Percentiles rank a stretch among this genome's conserved stretches.
These are phyloP conservation scores for Idaea aversata DNA, from an alignment of 2,888 invertebrate genomes.

Conservation along the genomic window DNA sequence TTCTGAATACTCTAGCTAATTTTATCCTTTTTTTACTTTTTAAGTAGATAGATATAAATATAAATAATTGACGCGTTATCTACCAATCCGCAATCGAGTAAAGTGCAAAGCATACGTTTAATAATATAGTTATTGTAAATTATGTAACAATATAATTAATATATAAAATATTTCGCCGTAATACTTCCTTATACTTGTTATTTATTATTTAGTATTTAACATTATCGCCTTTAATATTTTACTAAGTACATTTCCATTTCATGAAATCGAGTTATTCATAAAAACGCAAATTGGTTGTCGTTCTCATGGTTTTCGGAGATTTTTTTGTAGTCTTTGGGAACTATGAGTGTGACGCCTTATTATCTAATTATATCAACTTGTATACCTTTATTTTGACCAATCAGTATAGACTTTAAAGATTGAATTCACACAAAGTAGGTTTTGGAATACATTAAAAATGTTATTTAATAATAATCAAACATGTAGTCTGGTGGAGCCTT, in stretches of 20 bases:
- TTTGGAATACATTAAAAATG: too few species aligned
- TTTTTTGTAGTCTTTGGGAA: neutral
- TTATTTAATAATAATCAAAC: too few species aligned
- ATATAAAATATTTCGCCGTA: constrained; percentile 34
- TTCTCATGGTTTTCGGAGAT: neutral
- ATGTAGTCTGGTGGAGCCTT: too few species aligned
- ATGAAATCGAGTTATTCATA: constrained; percentile 18
- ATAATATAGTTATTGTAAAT: constrained; percentile 34
- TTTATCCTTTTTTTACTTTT: constrained; percentile 34
- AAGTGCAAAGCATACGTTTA: constrained; percentile 37
- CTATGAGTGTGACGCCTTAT: neutral
- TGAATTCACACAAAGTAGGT: too few species aligned
- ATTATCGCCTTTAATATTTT: constrained; percentile 30
- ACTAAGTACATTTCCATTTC: constrained; percentile 27
- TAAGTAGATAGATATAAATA: constrained; percentile 24
- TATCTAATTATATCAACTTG: neutral
- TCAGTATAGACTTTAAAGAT: too few species aligned
- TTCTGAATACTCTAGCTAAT: constrained; percentile 30
- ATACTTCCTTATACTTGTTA: constrained; percentile 54
- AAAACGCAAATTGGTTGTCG: constrained; percentile 12
- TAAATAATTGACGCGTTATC: constrained; percentile 1
- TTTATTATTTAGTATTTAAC: constrained; percentile 52
- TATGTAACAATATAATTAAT: constrained; percentile 32
- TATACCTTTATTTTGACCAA: neutral
- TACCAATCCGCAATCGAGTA: neutral